Evolutionary conservation across 30 jellyfish, hydroid and myxozoan genomes (phyloP).

Genomic region (Aurelia sp.): DNA sequence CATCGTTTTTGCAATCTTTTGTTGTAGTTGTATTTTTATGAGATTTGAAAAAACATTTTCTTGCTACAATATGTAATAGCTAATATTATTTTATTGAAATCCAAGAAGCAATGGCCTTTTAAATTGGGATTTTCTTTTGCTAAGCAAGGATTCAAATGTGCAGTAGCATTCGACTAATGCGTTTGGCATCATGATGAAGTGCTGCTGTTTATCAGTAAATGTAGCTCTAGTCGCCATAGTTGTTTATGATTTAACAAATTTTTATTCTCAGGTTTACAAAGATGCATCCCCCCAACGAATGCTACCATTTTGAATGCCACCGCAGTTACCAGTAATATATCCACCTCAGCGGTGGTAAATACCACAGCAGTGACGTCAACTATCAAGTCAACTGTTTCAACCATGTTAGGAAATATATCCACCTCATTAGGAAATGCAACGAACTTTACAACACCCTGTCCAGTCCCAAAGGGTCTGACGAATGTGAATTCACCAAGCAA

Average conservation of each 20-base stretch:
- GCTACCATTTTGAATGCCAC: background rate
- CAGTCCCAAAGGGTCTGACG: constrained; percentile 1
- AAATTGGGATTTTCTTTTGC: too few species aligned
- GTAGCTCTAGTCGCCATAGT: too few species aligned
- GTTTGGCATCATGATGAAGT: too few species aligned
- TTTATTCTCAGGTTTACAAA: constrained; percentile 1
- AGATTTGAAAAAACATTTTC: too few species aligned
- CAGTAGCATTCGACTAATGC: too few species aligned
- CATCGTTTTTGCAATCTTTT: too few species aligned
- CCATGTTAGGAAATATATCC: background rate
- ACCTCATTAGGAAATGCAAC: background rate
- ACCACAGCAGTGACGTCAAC: background rate
- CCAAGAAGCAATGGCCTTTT: too few species aligned
- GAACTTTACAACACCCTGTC: background rate
- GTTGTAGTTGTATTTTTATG: too few species aligned
- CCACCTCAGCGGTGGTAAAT: background rate
- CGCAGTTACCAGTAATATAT: background rate
- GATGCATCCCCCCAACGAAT: constrained; percentile 1
- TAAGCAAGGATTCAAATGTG: too few species aligned
- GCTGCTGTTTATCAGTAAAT: too few species aligned
- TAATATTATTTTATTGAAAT: too few species aligned
- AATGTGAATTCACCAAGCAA: constrained; percentile 77
- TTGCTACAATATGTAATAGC: too few species aligned
- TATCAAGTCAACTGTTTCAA: constrained; percentile 1
- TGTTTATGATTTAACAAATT: background rate